phyloP scores from a whole-genome alignment of 2,113 vertebrate genomes.

The Pachycephala philippinensis region DNA sequence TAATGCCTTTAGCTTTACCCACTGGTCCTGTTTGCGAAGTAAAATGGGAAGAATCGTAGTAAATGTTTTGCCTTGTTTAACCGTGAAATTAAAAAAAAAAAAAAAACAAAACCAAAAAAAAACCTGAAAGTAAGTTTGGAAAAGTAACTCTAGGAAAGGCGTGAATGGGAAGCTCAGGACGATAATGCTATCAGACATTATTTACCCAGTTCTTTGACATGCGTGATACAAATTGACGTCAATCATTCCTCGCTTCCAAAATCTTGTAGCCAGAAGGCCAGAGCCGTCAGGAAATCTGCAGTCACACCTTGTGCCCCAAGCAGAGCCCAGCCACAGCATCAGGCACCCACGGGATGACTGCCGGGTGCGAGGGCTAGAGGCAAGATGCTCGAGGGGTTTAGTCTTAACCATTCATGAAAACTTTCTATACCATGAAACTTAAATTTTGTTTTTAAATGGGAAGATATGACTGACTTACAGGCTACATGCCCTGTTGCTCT shows the following conservation, averaged over 20 bases:
- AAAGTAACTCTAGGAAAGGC: neutral
- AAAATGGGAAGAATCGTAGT: neutral
- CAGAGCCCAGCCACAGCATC: accelerated
- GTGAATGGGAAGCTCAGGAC: neutral
- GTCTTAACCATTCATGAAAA: neutral
- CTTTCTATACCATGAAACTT: neutral
- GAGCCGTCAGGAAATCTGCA: accelerated
- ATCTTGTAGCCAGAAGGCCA: neutral
- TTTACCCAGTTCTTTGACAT: neutral
- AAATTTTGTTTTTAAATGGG: neutral
- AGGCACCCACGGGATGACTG: neutral
- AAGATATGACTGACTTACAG: neutral
- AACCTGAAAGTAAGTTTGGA: neutral
- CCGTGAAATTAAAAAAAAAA: neutral
- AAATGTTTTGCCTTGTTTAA: neutral
- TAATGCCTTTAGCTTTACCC: neutral
- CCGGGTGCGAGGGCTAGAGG: neutral
- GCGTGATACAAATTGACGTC: neutral
- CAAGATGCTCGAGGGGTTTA: neutral
- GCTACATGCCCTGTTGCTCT: accelerated
- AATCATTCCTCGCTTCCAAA: neutral
- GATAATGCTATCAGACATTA: neutral
- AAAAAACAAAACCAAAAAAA: no score
- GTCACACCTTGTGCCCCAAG: neutral
- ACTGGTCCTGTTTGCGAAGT: neutral